Evolutionary conservation across 2,888 invertebrate species (phyloP), one percentile per base, ranked within the genome.

Genomic region (Fragum fragum): DNA sequence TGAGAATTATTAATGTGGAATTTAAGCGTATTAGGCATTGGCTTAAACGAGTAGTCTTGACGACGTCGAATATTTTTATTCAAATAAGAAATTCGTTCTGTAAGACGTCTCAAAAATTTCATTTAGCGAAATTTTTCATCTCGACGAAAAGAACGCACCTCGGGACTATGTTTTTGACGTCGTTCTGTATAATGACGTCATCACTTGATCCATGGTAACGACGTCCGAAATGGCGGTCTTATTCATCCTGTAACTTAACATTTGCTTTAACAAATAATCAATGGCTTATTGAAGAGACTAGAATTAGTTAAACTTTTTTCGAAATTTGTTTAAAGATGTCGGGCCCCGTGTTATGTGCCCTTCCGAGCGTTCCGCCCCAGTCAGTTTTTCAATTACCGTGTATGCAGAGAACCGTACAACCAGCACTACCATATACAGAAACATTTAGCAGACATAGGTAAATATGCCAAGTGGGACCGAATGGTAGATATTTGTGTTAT

Each of bases 291-390:
- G 57, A 57, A 5, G n/a, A 16, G 57, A 26, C 5, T 3, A 18
- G 26, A 26, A 9, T 21, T 28, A 26, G 28, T 28, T 0, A 18
- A n/a, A 61, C 32, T n/a, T n/a, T n/a, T n/a, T n/a, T 3, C 32
- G 63, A 66, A 14, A 1, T 21, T 42, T 14, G 18, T 66, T 16
- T 42, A 39, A 21, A 9, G 6, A 66, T 66, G 66, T 66, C 66
- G 39, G 66, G 66, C 66, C 16, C 66, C 21, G 42, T 66, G 28
- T 11, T 42, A 42, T 66, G 66, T 66, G 66, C 66, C 66, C 42
- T 26, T 9, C 66, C 66, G 42, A 66, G 42, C 39, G 66, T 66
- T 5, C 42, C 23, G 21, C 23, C n/a, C 66, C 39, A 66, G 23
- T 9, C 42, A 26, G 57, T 14, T 23, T 9, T n/a, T 3, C 47